A percentile compares a stretch with the other conserved stretches of the same genome.
These are phyloP conservation scores for Auanema sp. DNA, from an alignment of 2,888 invertebrate genomes.

Conservation along the genomic window DNA sequence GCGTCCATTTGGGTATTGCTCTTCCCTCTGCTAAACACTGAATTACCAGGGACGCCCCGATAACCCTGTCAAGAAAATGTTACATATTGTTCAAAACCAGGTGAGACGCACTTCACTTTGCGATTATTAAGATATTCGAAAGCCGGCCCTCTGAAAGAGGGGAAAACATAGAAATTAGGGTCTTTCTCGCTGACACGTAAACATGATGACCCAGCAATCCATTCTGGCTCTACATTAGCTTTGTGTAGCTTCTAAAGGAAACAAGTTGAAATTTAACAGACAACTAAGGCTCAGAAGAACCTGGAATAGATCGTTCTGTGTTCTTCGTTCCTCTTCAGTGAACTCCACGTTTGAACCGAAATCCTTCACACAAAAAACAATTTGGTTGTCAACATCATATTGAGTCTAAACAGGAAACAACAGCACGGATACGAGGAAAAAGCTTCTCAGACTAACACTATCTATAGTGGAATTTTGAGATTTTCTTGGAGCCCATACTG, in stretches of 20 bases:
- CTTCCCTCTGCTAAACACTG: conserved; percentile 25
- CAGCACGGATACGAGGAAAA: neutral
- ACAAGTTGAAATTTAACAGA: neutral
- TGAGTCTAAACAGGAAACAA: conserved; percentile 6
- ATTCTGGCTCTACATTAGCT: conserved; percentile 24
- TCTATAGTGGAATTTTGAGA: too few relatives aligned
- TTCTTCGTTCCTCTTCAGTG: neutral
- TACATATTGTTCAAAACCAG: neutral
- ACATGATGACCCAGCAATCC: conserved; percentile 21
- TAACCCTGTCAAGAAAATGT: conserved; percentile 20
- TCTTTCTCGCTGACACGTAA: conserved; percentile 1
- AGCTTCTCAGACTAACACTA: too few relatives aligned
- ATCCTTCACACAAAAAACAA: conserved; percentile 15
- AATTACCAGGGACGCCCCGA: conserved; percentile 29
- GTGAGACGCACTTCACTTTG: conserved; percentile 11
- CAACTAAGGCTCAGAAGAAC: too few relatives aligned
- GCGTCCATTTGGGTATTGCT: conserved; percentile 30
- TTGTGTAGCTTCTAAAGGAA: conserved; percentile 13
- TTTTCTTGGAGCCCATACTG: too few relatives aligned
- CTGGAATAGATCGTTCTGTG: conserved; percentile 10
- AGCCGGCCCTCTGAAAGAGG: conserved; percentile 25
- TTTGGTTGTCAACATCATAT: conserved; percentile 19
- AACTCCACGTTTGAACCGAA: neutral
- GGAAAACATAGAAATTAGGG: conserved; percentile 31
- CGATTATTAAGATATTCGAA: conserved; percentile 16